These are phyloP conservation scores for Dendrocincla tyrannina DNA, from an alignment of 2,797 vertebrate species.

Conservation along the genomic window DNA sequence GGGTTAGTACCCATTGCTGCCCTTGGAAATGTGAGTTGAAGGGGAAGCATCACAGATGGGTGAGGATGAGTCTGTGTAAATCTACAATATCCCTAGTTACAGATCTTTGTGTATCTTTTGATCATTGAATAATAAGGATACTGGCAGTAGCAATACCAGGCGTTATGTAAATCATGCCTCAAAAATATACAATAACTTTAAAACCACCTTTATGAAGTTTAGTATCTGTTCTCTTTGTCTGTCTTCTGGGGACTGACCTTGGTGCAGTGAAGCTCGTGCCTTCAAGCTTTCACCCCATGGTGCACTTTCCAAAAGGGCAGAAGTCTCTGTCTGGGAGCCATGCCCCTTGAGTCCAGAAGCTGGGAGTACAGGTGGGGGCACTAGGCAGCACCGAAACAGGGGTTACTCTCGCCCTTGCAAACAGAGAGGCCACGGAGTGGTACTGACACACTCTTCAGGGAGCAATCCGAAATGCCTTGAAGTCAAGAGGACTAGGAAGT, in stretches of 20 bases:
- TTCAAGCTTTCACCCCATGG: not conserved
- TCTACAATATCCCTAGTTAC: not conserved
- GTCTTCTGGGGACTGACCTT: not conserved
- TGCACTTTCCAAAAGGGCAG: not conserved
- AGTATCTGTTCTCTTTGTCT: not conserved
- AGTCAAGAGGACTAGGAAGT: not conserved
- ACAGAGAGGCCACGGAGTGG: not conserved
- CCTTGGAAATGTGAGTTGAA: not conserved
- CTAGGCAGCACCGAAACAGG: rapidly evolving
- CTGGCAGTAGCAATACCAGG: not conserved
- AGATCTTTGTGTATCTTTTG: not conserved
- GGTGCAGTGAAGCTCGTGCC: not conserved
- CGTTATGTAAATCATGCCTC: not conserved
- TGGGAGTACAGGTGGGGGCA: not conserved
- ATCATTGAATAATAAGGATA: not conserved
- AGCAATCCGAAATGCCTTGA: not conserved
- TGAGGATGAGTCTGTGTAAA: not conserved
- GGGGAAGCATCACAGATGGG: not conserved
- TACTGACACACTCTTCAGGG: not conserved
- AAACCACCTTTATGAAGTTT: not conserved
- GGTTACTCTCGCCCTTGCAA: not conserved
- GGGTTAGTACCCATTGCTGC: not conserved
- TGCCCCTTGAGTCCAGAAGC: not conserved
- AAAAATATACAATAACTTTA: not conserved
- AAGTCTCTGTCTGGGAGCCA: not conserved